Base-by-base conservation (phyloP, 2,113 vertebrate species). In the Sigmodon hispidus region DNA sequence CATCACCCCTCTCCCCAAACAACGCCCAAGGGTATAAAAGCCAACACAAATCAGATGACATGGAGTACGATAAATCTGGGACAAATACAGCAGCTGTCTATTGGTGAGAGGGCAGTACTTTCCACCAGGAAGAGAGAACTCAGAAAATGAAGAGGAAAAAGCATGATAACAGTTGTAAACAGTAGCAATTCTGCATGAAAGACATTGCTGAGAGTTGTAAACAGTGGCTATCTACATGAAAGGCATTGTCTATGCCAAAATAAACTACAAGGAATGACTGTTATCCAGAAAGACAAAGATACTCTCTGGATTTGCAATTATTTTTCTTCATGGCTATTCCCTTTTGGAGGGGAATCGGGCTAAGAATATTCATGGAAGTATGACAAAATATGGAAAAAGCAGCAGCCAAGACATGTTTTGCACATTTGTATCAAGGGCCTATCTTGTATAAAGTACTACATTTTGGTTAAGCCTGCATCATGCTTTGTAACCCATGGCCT, bases 281-380 rank as follows among this genome's bases (percentile, higher is more conserved):
- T 63, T 89, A 93, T n/a, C n/a, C 85, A 95, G 88, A 19, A 90
- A 92, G 63, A 92, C 75, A 93, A 87, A 93, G 65, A 16, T 87
- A 36, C 48, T 86, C 72, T 90, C 59, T 73, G 89, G 31, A 86
- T 90, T 57, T 96, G 34, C 9, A 89, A n/a, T 75, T 31, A 61
- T 55, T 94, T 92, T 36, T 48, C 24, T 63, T 57, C 22, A 87
- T 87, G 36, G 52, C n/a, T 12, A 8, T 80, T 50, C 87, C 36
- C 93, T 96, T 73, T 50, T 50, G 59, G 76, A 76, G 80, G 40
- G 29, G 73, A 36, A 61, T 52, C 50, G 72, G 65, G 15, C 21
- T 87, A 26, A 57, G 57, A 36, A 31, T 85, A 36, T 91, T 59
- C 81, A 67, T n/a, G 72, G 70, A 80, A 87, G 43, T 83, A 21